Percentiles rank a stretch among this genome's conserved stretches.
These are phyloP conservation scores for Pogona vitticeps DNA, from an alignment of 2,113 vertebrate species.

Conservation along the genomic window DNA sequence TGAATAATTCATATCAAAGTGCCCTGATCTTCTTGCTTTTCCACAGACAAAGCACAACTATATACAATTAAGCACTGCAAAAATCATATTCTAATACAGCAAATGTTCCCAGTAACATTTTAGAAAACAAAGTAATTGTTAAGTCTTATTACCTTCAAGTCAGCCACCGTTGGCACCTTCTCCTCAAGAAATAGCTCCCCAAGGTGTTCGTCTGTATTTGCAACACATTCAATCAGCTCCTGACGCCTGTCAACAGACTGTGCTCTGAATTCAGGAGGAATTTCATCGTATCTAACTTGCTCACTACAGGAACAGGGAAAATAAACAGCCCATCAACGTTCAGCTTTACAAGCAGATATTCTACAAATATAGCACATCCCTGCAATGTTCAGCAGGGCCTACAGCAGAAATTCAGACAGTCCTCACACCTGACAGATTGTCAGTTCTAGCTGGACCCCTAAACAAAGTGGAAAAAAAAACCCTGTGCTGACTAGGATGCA, in stretches of 20 bases:
- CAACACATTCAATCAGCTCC: slow-evolving; percentile 93
- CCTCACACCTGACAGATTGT: not conserved
- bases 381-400: not conserved
- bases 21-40: not conserved
- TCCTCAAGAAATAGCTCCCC: slow-evolving; percentile 96
- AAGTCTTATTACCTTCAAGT: slow-evolving; percentile 84
- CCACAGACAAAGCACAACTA: too few relatives aligned
- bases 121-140: not conserved
- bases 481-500: not conserved
- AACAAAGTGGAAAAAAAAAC: not conserved
- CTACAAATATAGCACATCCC: not conserved
- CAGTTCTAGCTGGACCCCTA: not conserved
- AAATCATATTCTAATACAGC: not conserved
- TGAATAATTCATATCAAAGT: not conserved
- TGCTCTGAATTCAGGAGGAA: slow-evolving; percentile 83
- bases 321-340: accelerated
- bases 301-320: slow-evolving; percentile 72
- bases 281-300: slow-evolving; percentile 81
- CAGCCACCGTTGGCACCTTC: slow-evolving; percentile 81
- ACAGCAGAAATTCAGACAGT: not conserved
- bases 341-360: accelerated
- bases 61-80: not conserved
- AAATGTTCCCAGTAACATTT: not conserved
- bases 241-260: slow-evolving; percentile 84
- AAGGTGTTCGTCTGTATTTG: slow-evolving; percentile 88